These are phyloP conservation scores for Tetrapedia diversipes DNA, from an alignment of 2,888 invertebrate species.

Conservation along the genomic window DNA sequence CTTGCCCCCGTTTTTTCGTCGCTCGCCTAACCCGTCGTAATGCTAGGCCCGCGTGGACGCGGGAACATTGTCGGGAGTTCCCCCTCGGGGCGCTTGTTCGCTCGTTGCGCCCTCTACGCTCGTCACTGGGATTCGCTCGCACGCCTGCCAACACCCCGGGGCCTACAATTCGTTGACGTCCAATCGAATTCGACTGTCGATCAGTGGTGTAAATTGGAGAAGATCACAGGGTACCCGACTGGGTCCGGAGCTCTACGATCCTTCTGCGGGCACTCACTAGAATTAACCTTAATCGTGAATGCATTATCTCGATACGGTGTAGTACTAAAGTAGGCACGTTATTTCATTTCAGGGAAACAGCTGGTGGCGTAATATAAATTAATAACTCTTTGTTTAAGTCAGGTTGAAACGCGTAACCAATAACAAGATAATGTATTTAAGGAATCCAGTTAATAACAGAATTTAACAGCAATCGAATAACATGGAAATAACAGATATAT, in stretches of 20 bases:
- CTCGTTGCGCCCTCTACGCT: background rate
- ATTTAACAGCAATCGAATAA: too few relatives aligned
- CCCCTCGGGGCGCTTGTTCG: background rate
- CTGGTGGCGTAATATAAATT: too few relatives aligned
- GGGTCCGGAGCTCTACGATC: background rate
- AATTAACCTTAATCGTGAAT: too few relatives aligned
- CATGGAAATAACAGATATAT: too few relatives aligned
- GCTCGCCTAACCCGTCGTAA: conserved; percentile 31
- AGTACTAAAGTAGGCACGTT: too few relatives aligned
- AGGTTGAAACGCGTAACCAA: too few relatives aligned
- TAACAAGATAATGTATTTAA: too few relatives aligned
- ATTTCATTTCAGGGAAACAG: too few relatives aligned
- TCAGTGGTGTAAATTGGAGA: conserved; percentile 47
- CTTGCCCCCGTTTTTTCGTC: conserved; percentile 22
- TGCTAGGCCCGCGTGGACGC: conserved; percentile 31
- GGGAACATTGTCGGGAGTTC: conserved; percentile 26
- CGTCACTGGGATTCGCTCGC: background rate
- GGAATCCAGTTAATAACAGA: too few relatives aligned
- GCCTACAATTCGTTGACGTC: conserved; percentile 17
- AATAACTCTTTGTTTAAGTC: too few relatives aligned
- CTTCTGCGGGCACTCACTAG: too few relatives aligned
- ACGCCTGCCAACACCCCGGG: conserved; percentile 17
- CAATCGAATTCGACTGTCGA: conserved; percentile 42
- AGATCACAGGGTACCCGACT: conserved; percentile 29
- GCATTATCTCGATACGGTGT: too few relatives aligned